A percentile compares a stretch with the other conserved stretches of the same genome.
phyloP scores from a whole-genome alignment of 1,140 invertebrate genomes.

The Aphaenogaster floridana region DNA sequence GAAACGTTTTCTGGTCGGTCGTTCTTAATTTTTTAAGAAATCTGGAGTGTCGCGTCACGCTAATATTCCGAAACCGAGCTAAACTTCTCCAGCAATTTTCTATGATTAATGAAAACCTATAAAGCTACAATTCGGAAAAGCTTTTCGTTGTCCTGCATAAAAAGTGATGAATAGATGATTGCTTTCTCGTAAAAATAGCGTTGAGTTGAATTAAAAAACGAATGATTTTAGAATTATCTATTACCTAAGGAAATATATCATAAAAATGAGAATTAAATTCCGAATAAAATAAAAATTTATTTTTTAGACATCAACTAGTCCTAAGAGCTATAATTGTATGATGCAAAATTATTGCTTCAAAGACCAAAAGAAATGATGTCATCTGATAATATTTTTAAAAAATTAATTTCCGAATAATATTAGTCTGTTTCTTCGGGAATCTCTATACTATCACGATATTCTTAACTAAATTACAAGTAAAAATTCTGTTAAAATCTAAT shows the following conservation, averaged over 20 bases:
- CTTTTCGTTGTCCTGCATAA: neutral
- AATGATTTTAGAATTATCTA: neutral
- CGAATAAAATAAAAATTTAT: neutral
- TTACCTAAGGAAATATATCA: neutral
- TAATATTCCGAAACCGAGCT: neutral
- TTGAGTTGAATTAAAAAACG: neutral
- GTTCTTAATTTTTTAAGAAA: slow-evolving; percentile 21
- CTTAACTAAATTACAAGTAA: neutral
- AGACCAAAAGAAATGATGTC: neutral
- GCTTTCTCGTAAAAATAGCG: neutral
- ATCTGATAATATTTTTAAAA: neutral
- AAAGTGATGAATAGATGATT: neutral
- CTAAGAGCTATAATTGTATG: neutral
- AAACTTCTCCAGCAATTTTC: slow-evolving; percentile 8
- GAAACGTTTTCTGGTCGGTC: slow-evolving; percentile 22
- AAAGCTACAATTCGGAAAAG: neutral
- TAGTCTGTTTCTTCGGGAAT: neutral
- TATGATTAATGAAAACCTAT: neutral
- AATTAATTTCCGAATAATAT: neutral
- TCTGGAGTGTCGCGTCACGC: neutral
- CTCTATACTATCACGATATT: neutral
- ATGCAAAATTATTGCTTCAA: neutral
- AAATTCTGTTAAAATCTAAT: neutral
- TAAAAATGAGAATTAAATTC: slow-evolving; percentile 9
- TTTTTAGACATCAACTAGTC: neutral